Base-by-base conservation (phyloP, 2,113 vertebrate species). In the Passer domesticus region DNA sequence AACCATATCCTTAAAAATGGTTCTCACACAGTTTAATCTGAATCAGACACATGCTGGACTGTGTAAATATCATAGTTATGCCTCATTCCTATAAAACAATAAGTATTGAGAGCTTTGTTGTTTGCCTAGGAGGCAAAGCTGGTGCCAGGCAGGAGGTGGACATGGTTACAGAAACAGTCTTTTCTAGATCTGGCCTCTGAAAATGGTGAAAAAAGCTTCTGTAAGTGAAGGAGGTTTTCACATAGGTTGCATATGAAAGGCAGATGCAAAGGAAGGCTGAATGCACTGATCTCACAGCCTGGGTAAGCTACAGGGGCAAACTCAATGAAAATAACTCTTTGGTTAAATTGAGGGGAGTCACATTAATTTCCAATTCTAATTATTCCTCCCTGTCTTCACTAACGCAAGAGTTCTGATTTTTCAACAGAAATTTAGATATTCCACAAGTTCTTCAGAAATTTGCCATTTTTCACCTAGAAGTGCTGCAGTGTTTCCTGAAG, bases 11-110 rank as follows among this genome's bases (percentile, higher is more conserved):
- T 81, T 77, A 30, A 67, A 88, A 92, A 90, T n/a, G 30, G 15
- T 72, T 24, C 64, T 83, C n/a, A 89, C 52, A 82, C 7, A 28
- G 39, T 85, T 93, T 88, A 59, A 87, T 28, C 44, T 78, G 86
- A 90, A 89, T 83, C 68, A 93, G 68, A 83, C 53, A 49, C 69
- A 44, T 50, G 27, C 28, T 50, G 56, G 30, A 43, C 79, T 85
- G 27, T 53, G 55, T 81, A 95, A 92, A 96, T 88, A 72, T 44
- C 75, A 74, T 74, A 1, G 0, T 75, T 81, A 68, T 46, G 19
- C 68, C 69, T 75, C 28, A 27, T 75, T 94, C 60, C 85, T 92
- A 52, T 67, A 78, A 92, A 96, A 78, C 85, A 88, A 53, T 88
- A 63, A 70, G 72, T 41, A 63, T 81, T 80, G 83, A 55, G 87